Evolutionary conservation across 1,140 invertebrate genomes (phyloP), one percentile per base, ranked within the genome.

Genomic region (Reticulitermes speratus): DNA sequence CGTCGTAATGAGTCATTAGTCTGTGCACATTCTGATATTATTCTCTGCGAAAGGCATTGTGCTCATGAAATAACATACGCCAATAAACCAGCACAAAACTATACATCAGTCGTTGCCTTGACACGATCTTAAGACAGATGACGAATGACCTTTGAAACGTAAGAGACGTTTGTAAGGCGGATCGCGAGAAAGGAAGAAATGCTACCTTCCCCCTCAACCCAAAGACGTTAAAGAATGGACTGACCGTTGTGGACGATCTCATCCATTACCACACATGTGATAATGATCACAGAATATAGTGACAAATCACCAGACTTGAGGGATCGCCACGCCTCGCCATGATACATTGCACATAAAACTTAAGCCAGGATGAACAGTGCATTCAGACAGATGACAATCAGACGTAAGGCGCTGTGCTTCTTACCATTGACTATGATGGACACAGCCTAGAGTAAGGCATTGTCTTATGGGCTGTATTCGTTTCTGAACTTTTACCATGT

Each of bases 231-330:
- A 75, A 75, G n/a, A 75, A 75, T 75, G 65, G 7, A 25, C 25
- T 30, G 65, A 25, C 65, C 14, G 14, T 9, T 75, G n/a, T 30
- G 65, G 14, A 75, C 65, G n/a, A 0, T 9, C 65, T 75, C 65
- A 75, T 30, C 65, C 65, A 75, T 75, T 75, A 75, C 59, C 65
- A 75, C 65, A 75, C 65, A 75, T 75, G 65, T 75, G 65, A 75
- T 75, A 75, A 75, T 30, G 65, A 75, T 75, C 65, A 75, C 65
- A 75, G 65, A 30, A 75, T 75, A 65, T 65, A 21, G 65, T 75
- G 65, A 75, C 65, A 75, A 75, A 75, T 75, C 65, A 75, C 65
- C 65, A 30, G 65, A 75, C 65, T 12, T 65, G n/a, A 75, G 65
- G 65, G n/a, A 75, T 75, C n/a, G n/a, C 65, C 25, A 75, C 25